These are phyloP conservation scores for Passer montanus DNA, from an alignment of 2,113 vertebrate species.

Conservation along the genomic window DNA sequence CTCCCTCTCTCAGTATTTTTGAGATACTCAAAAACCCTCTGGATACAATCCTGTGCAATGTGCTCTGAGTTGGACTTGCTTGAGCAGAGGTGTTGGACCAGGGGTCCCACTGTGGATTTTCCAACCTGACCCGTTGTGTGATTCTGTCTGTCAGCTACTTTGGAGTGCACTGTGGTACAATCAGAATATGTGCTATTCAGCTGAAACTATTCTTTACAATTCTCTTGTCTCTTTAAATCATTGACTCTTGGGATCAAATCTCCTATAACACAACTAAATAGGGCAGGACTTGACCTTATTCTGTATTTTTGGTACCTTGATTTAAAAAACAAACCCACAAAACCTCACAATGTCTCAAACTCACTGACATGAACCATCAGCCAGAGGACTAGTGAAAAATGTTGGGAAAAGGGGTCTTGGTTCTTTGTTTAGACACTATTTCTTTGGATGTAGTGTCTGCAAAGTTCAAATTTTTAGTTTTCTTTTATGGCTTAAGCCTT, in stretches of 20 bases:
- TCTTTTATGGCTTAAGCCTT: not conserved
- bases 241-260: not conserved
- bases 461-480: not conserved
- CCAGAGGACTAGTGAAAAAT: not conserved
- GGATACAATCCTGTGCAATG: not conserved
- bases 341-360: not conserved
- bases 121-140: not conserved
- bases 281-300: not conserved
- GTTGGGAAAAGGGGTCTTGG: not conserved
- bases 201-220: not conserved
- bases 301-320: not conserved
- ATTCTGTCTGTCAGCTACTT: not conserved
- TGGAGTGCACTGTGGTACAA: not conserved
- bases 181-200: not conserved
- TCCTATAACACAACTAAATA: not conserved
- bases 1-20: not conserved
- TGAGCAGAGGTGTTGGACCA: not conserved
- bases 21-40: not conserved
- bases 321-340: not conserved
- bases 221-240: not conserved
- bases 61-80: not conserved
- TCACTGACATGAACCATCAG: fast-evolving
- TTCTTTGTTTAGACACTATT: not conserved
- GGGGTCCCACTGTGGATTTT: not conserved
- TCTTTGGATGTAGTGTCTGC: not conserved